Evolutionary conservation across 2,797 vertebrate genomes (phyloP).

Genomic region (Channallabes apus): DNA sequence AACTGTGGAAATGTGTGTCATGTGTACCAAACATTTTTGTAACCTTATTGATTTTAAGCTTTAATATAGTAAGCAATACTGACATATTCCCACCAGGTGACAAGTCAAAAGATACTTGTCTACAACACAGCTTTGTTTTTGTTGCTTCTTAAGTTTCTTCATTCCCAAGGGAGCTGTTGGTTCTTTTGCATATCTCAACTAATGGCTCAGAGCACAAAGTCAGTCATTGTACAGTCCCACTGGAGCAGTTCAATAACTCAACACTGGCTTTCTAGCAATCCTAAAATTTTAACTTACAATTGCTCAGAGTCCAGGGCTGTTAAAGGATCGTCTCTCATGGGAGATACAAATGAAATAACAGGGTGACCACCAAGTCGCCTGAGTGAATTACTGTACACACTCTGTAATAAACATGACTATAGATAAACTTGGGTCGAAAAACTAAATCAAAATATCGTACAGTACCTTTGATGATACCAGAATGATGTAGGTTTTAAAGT

Average conservation of each 20-base stretch:
- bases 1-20: neutral
- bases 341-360: slow-evolving; percentile 9
- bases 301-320: neutral
- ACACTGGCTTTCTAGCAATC: neutral
- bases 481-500: no score
- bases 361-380: neutral
- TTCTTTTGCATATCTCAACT: neutral
- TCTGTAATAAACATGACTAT: slow-evolving; percentile 11
- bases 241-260: slow-evolving; percentile 3
- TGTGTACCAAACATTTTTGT: neutral
- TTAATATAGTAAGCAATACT: slow-evolving; percentile 14
- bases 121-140: neutral
- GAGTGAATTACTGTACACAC: neutral
- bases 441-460: neutral
- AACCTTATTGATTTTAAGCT: slow-evolving; percentile 32
- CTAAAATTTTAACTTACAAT: neutral
- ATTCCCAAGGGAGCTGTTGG: neutral
- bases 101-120: neutral
- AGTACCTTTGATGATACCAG: neutral
- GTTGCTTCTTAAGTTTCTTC: neutral
- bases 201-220: slow-evolving; percentile 18
- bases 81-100: neutral
- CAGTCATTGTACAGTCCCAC: neutral
- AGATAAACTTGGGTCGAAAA: neutral
- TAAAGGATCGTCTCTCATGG: neutral